Conservation (phyloP, 2,113 vertebrate species). For the Nematolebias whitei region DNA sequence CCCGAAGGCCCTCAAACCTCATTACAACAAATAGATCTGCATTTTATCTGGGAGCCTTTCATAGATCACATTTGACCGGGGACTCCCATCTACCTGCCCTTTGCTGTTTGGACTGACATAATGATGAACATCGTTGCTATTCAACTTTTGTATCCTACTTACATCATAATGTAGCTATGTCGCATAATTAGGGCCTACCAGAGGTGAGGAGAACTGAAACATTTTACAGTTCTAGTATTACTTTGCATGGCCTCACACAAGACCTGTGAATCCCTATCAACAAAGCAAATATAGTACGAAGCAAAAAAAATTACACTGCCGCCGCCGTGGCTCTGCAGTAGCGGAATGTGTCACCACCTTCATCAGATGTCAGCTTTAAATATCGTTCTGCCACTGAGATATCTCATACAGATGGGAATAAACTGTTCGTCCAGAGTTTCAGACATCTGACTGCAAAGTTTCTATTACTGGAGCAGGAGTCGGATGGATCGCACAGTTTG, state of each 20-base stretch:
- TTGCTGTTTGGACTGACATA: slow-evolving; percentile 8
- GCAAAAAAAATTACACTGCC: not conserved
- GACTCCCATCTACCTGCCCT: slow-evolving; percentile 3
- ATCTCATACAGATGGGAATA: slow-evolving; percentile 36
- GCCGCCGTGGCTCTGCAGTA: not conserved
- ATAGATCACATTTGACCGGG: slow-evolving; percentile 14
- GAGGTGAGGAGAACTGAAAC: not conserved
- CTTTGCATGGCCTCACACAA: not conserved
- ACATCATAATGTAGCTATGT: not conserved
- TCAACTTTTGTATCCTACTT: not conserved
- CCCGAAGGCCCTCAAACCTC: slow-evolving; percentile 30
- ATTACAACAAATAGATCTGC: slow-evolving; percentile 49
- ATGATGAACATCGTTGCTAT: slow-evolving; percentile 4
- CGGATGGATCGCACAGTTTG: slow-evolving; percentile 4
- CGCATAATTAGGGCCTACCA: not conserved
- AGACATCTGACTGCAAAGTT: slow-evolving; percentile 28
- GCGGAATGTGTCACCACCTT: slow-evolving; percentile 31
- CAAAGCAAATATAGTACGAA: not conserved
- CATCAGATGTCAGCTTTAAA: slow-evolving; percentile 46
- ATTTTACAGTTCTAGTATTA: not conserved
- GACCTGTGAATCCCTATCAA: not conserved
- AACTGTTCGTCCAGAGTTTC: slow-evolving; percentile 31
- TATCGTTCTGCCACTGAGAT: slow-evolving; percentile 26
- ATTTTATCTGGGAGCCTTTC: slow-evolving; percentile 39
- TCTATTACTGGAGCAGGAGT: slow-evolving; percentile 40